Evolutionary conservation across 2,888 invertebrate species (phyloP).

Genomic region (Coremacera marginata): DNA sequence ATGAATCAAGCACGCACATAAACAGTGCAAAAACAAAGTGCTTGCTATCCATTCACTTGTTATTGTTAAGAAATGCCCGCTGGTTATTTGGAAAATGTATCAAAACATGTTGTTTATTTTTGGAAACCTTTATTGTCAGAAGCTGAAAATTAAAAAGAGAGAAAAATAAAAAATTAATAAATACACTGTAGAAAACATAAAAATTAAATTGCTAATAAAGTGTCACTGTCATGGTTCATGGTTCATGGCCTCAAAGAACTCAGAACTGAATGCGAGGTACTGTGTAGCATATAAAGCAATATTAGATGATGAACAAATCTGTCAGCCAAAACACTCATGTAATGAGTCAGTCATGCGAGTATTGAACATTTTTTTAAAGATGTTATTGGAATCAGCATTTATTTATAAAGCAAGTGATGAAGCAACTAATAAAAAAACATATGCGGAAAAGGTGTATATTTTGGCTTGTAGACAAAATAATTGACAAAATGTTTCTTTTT

Average conservation of each 20-base stretch:
- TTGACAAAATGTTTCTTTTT: too few species aligned
- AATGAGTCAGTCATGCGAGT: background rate
- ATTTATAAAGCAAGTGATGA: background rate
- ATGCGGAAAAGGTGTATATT: background rate
- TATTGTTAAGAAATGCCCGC: too few species aligned
- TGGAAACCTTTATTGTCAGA: background rate
- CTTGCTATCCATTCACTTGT: too few species aligned
- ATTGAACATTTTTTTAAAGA: background rate
- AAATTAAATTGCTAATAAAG: constrained; percentile 35
- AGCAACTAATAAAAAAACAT: background rate
- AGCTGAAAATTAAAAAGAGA: background rate
- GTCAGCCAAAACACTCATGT: background rate
- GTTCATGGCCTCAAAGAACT: constrained; percentile 21
- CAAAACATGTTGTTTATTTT: background rate
- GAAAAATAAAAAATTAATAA: background rate
- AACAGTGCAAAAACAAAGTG: too few species aligned
- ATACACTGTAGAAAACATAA: background rate
- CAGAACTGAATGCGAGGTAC: background rate
- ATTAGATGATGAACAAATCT: background rate
- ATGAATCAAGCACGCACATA: too few species aligned
- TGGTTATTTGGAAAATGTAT: background rate
- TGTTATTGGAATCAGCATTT: background rate
- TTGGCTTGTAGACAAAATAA: too few species aligned
- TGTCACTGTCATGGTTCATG: constrained; percentile 29
- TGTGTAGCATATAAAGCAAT: background rate